Percentiles rank a stretch among this genome's conserved stretches.
Evolutionary conservation across 2,888 invertebrate genomes (phyloP).

Genomic region (Diaperis boleti): DNA sequence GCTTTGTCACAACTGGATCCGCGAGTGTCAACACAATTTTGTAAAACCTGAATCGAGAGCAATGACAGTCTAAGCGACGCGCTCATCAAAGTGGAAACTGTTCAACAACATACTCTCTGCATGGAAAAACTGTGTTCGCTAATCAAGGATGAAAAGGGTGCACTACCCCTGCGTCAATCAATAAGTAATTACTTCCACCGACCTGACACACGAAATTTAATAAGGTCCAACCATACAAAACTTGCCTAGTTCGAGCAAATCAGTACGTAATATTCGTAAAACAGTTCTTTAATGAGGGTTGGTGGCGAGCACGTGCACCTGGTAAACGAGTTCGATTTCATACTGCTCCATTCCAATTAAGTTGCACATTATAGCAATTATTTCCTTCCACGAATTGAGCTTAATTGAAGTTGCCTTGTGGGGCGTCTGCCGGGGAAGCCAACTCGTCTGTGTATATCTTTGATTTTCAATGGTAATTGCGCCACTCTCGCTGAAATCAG

Average conservation of each 20-base stretch:
- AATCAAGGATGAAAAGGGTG: conserved; percentile 8
- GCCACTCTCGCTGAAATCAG: neutral
- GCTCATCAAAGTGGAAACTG: neutral
- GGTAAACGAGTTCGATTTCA: conserved; percentile 17
- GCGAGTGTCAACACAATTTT: no score
- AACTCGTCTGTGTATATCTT: conserved; percentile 3
- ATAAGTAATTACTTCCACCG: conserved; percentile 14
- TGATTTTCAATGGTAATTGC: conserved; percentile 17
- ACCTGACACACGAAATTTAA: conserved; percentile 7
- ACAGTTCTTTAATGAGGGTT: neutral
- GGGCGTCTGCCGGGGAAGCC: conserved; percentile 20
- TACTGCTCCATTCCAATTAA: conserved; percentile 10
- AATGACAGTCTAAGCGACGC: no score
- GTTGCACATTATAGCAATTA: conserved; percentile 23
- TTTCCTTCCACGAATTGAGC: conserved; percentile 19
- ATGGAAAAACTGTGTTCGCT: conserved; percentile 9
- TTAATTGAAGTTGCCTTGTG: conserved; percentile 21
- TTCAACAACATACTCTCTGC: neutral
- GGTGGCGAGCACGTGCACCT: conserved; percentile 7
- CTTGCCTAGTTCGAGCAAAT: neutral
- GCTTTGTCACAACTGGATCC: no score
- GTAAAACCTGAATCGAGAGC: no score
- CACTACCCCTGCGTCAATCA: conserved; percentile 5
- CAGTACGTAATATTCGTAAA: neutral
- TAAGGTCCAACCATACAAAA: neutral